Conservation (phyloP, 2,113 vertebrate genomes). For the Pontoporia blainvillei region DNA sequence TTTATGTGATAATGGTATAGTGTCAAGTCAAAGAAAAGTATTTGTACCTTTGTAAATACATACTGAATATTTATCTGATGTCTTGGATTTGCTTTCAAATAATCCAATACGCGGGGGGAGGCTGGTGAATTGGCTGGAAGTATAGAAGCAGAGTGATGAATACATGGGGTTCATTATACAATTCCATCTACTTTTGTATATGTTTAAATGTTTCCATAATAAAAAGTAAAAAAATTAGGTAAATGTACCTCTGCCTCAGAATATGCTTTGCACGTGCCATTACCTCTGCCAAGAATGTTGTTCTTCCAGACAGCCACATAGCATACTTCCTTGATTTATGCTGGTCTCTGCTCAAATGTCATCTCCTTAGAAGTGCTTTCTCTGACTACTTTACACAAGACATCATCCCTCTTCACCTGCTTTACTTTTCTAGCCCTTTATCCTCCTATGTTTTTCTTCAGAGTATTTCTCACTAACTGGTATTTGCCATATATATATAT, state of each 20-base stretch:
- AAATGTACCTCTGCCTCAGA: not conserved
- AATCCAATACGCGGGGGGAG: not conserved
- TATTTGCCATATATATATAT: not conserved
- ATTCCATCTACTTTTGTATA: not conserved
- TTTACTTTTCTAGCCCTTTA: not conserved
- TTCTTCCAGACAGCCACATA: not conserved
- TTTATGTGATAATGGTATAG: not conserved
- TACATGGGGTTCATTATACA: not conserved
- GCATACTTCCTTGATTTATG: not conserved
- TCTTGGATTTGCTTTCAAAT: slow-evolving; percentile 23
- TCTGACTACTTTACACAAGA: not conserved
- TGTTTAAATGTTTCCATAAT: not conserved
- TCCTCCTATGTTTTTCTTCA: not conserved
- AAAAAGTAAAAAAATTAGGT: not conserved
- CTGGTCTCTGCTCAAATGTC: not conserved
- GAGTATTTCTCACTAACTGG: not conserved
- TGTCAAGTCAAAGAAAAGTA: not conserved
- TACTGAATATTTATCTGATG: not conserved
- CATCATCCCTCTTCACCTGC: not conserved
- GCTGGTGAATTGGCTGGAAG: not conserved
- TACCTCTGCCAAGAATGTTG: not conserved
- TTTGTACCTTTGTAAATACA: not conserved
- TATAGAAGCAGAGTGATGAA: not conserved
- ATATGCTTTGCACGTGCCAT: not conserved
- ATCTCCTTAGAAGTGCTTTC: not conserved